phyloP scores from a whole-genome alignment of 2,797 vertebrate genomes.

The Cossypha heuglini region DNA sequence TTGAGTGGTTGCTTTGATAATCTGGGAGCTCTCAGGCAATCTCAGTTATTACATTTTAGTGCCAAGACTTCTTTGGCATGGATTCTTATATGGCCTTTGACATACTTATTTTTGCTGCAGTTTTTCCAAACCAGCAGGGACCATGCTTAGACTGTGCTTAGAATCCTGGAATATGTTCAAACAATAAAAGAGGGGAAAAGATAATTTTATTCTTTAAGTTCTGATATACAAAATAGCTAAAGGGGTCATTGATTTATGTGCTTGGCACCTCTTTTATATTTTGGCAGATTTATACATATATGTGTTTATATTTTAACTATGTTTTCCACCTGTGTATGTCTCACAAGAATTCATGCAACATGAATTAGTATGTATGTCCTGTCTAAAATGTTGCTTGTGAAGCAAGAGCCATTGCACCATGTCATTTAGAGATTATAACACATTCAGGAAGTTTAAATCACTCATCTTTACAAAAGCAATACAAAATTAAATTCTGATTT shows the following conservation, averaged over 20 bases:
- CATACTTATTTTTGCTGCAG: slow-evolving; percentile 27
- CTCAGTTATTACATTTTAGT: not conserved
- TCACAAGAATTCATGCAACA: not conserved
- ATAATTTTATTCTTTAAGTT: not conserved
- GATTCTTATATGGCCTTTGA: not conserved
- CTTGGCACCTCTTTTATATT: not conserved
- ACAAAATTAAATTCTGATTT: slow-evolving; percentile 44
- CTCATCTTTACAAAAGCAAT: slow-evolving; percentile 16
- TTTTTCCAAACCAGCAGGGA: not conserved
- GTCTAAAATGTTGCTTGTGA: not conserved
- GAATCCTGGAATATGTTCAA: not conserved
- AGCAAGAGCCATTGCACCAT: not conserved
- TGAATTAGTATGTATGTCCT: not conserved
- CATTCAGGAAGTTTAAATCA: slow-evolving; percentile 40
- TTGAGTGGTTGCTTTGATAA: not conserved
- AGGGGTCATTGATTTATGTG: not conserved
- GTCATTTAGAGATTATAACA: not conserved
- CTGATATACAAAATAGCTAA: not conserved
- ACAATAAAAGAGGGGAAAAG: not conserved
- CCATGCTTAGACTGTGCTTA: not conserved
- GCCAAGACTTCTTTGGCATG: not conserved
- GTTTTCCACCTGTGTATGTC: not conserved
- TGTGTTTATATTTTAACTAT: not conserved
- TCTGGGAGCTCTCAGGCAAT: not conserved
- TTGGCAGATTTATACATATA: not conserved